Conservation (phyloP, 2,113 vertebrate genomes). For the Chamaea fasciata region DNA sequence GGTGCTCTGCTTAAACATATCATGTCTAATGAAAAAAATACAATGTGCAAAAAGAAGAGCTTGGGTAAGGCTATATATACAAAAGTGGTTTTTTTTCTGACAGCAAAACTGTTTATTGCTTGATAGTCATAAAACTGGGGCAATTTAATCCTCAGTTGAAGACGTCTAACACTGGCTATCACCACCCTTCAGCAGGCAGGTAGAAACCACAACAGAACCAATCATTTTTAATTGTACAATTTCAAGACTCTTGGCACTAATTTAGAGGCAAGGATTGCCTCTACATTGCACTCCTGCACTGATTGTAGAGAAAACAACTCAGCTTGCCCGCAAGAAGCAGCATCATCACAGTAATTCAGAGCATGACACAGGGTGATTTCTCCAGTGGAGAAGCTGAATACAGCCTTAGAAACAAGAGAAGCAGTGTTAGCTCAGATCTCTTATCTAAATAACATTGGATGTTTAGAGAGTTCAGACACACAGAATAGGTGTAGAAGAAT, state of each 20-base stretch:
- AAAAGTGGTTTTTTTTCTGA: background rate
- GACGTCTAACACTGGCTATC: background rate
- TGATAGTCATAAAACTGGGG: background rate
- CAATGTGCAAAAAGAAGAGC: background rate
- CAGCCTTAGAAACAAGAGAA: background rate
- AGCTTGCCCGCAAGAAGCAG: background rate
- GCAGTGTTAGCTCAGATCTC: background rate
- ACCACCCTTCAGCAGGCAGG: background rate
- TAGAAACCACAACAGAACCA: background rate
- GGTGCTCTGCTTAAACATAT: background rate
- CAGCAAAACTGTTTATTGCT: background rate
- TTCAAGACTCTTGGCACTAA: background rate
- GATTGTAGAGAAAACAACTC: background rate
- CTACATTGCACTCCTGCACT: background rate
- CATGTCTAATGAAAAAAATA: background rate
- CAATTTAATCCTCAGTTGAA: background rate
- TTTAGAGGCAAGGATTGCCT: background rate
- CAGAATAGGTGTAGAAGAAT: background rate
- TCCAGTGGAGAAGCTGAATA: background rate
- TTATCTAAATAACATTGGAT: background rate
- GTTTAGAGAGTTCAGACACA: background rate
- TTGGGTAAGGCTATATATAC: background rate
- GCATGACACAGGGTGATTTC: background rate
- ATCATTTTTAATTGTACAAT: rapidly evolving
- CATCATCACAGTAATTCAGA: background rate